Evolutionary conservation across 2,888 invertebrate species (phyloP).

Genomic region (Lithophane leautieri): DNA sequence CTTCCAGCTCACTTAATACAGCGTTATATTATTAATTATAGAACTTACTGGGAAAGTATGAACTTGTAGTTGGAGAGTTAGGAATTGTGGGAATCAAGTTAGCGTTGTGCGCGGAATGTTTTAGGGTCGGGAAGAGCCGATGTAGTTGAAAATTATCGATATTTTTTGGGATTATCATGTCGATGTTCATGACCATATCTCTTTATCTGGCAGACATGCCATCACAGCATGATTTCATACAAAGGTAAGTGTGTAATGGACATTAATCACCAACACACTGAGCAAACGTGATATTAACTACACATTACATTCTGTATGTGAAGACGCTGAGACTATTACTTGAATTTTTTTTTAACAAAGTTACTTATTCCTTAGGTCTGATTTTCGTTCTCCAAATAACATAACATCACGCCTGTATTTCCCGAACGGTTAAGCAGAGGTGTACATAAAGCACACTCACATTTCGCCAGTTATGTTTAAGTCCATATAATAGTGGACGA

Average conservation of each 20-base stretch:
- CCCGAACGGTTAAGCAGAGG: too few species aligned
- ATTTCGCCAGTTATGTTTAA: too few species aligned
- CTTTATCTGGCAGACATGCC: background rate
- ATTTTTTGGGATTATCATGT: background rate
- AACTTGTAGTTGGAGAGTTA: constrained; percentile 48
- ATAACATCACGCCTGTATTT: too few species aligned
- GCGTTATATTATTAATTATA: constrained; percentile 46
- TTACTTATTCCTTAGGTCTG: too few species aligned
- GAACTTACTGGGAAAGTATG: constrained; percentile 42
- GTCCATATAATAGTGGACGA: too few species aligned
- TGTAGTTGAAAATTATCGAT: constrained; percentile 15
- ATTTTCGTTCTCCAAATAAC: too few species aligned
- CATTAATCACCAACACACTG: background rate
- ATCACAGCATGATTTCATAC: background rate
- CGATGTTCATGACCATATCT: background rate
- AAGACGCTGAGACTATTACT: too few species aligned
- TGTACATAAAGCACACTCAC: too few species aligned
- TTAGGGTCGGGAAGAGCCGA: constrained; percentile 25
- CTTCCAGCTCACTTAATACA: constrained; percentile 31
- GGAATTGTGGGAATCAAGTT: constrained; percentile 53
- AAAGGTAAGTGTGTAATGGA: background rate
- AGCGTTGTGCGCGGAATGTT: background rate
- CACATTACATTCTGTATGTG: too few species aligned
- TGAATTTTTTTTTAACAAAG: too few species aligned
- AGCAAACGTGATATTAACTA: too few species aligned